A percentile compares a stretch with the other conserved stretches of the same genome.
These are phyloP conservation scores for Podilymbus podiceps DNA, from an alignment of 2,113 vertebrate genomes.

Conservation along the genomic window DNA sequence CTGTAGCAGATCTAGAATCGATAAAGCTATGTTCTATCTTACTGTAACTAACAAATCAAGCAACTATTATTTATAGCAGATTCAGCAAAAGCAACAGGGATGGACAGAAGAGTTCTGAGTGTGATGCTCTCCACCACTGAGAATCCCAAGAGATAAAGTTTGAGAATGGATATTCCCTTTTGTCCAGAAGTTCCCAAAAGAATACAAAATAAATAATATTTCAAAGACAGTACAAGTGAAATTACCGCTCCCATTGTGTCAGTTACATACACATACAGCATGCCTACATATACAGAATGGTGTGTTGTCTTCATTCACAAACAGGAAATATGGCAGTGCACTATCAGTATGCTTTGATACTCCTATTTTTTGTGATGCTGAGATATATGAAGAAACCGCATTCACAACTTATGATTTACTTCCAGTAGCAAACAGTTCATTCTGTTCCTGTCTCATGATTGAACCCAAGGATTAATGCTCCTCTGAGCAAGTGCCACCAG, in stretches of 20 bases:
- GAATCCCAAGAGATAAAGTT: constrained; percentile 66
- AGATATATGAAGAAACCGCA: constrained; percentile 78
- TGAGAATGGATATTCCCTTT: constrained; percentile 67
- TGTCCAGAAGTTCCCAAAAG: constrained; percentile 77
- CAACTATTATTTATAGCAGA: constrained; percentile 47
- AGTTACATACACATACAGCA: constrained; percentile 84
- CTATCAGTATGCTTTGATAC: constrained; percentile 79
- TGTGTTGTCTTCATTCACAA: constrained; percentile 82
- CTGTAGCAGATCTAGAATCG: constrained; percentile 48
- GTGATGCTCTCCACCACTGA: constrained; percentile 64
- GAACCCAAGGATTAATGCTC: constrained; percentile 82
- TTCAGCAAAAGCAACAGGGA: constrained; percentile 46
- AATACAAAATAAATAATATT: constrained; percentile 88
- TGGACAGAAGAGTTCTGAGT: constrained; percentile 58
- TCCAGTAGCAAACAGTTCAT: constrained; percentile 82
- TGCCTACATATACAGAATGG: constrained; percentile 82
- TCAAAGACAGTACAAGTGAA: constrained; percentile 82
- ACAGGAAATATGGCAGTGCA: constrained; percentile 79
- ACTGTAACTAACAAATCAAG: constrained; percentile 67
- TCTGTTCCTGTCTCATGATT: constrained; percentile 73
- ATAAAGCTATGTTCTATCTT: constrained; percentile 65
- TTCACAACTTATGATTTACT: constrained; percentile 83
- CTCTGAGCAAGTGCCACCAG: constrained; percentile 77
- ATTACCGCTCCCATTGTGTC: constrained; percentile 83
- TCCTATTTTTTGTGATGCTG: constrained; percentile 76